Percentiles rank a stretch among this genome's conserved stretches.
Conservation (phyloP, 1,140 invertebrate genomes). For the Papilio aristodemus region DNA sequence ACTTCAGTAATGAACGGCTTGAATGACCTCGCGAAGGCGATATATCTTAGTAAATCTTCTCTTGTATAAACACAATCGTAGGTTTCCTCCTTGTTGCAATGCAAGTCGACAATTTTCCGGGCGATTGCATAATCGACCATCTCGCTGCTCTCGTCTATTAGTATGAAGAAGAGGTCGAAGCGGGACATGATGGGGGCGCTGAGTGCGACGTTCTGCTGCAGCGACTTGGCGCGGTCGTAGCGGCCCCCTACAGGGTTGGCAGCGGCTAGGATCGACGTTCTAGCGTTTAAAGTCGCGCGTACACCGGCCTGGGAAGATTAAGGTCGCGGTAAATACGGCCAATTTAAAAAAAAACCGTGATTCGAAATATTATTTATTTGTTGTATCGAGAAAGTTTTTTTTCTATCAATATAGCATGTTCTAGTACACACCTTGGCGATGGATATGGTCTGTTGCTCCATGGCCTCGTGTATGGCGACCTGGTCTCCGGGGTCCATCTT, state of each 20-base stretch:
- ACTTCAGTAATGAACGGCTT: conserved; percentile 93
- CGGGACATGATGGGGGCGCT: conserved; percentile 99
- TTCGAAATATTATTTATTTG: too few relatives aligned
- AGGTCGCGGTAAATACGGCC: too few relatives aligned
- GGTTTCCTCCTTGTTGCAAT: conserved; percentile 88
- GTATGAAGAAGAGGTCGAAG: conserved; percentile 86
- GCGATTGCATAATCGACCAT: conserved; percentile 94
- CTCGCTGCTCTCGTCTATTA: conserved; percentile 48
- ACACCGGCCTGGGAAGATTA: conserved; percentile 91
- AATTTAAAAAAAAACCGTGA: too few relatives aligned
- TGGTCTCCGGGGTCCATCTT: conserved; percentile 99
- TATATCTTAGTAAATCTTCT: conserved; percentile 95
- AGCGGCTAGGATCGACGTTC: conserved; percentile 98
- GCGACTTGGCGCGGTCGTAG: conserved; percentile 96
- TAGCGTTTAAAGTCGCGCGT: conserved; percentile 97
- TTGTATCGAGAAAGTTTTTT: too few relatives aligned
- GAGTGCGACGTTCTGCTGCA: conserved; percentile 96
- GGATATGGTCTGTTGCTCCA: conserved; percentile 99
- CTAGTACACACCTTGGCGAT: conserved; percentile 98
- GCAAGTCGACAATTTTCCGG: conserved; percentile 82
- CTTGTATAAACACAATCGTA: conserved; percentile 91
- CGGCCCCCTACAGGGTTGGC: conserved; percentile 98
- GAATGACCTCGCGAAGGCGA: conserved; percentile 97
- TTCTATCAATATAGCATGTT: too few relatives aligned
- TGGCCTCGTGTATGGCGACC: conserved; percentile 99